phyloP scores from a whole-genome alignment of 2,888 invertebrate genomes.

The Mythimna impura region DNA sequence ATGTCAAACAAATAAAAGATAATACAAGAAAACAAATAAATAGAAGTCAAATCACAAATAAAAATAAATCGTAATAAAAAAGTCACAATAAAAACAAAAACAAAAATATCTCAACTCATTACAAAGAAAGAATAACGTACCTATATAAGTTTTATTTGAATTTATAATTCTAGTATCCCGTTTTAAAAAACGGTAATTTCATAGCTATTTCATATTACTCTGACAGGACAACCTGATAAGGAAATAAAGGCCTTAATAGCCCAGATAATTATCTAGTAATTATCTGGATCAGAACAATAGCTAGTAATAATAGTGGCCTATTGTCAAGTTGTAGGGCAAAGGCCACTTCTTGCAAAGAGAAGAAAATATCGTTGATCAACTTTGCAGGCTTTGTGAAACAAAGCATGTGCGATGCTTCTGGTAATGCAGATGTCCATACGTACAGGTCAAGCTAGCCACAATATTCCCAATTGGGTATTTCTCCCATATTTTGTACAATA shows the following conservation, averaged over 20 bases:
- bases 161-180: too few relatives aligned
- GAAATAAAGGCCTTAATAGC: background rate
- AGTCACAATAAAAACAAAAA: too few relatives aligned
- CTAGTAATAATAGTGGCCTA: background rate
- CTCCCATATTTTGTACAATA: too few relatives aligned
- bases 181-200: background rate
- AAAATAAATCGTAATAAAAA: too few relatives aligned
- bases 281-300: background rate
- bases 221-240: constrained; percentile 7
- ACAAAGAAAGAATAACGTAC: too few relatives aligned
- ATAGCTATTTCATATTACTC: background rate
- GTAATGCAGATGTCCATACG: background rate
- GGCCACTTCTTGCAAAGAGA: background rate
- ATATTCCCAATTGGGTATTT: background rate
- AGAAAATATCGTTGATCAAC: background rate
- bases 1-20: too few relatives aligned
- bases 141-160: too few relatives aligned
- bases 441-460: background rate
- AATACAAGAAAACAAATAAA: too few relatives aligned
- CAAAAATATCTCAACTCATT: too few relatives aligned
- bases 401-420: background rate
- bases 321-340: background rate
- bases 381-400: background rate
- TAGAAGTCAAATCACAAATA: too few relatives aligned
- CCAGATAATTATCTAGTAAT: background rate